Percentiles rank a stretch among this genome's conserved stretches.
These are phyloP conservation scores for Drosophila triauraria DNA, from an alignment of 1,140 invertebrate genomes.

Conservation along the genomic window DNA sequence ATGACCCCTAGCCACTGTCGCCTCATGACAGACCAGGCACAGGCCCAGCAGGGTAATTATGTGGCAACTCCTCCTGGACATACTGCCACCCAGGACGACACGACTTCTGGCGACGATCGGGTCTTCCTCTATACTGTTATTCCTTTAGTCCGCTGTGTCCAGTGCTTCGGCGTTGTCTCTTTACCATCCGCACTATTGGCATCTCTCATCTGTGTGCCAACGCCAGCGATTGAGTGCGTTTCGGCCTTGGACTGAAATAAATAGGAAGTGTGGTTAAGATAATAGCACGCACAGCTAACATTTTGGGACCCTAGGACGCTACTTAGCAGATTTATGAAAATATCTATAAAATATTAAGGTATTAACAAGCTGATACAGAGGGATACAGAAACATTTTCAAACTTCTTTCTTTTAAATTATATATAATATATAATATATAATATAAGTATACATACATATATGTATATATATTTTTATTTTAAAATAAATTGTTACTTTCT, in stretches of 20 bases:
- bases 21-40: constrained; percentile 57
- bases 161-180: constrained; percentile 49
- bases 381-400: no score
- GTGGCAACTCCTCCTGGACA: constrained; percentile 52
- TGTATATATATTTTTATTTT: no score
- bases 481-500: no score
- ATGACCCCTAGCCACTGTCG: constrained; percentile 48
- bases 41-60: constrained; percentile 56
- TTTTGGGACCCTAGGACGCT: no score
- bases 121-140: constrained; percentile 51
- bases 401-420: no score
- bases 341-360: no score
- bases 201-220: constrained; percentile 69
- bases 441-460: no score
- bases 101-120: constrained; percentile 1
- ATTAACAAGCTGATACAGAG: no score
- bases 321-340: background rate
- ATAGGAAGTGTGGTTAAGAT: background rate
- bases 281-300: background rate
- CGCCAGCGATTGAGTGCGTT: constrained; percentile 12
- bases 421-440: no score
- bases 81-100: constrained; percentile 38
- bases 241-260: constrained; percentile 14
- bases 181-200: constrained; percentile 69
- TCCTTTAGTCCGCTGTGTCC: constrained; percentile 49